Evolutionary conservation across 2,113 vertebrate species (phyloP).

Genomic region (Eulemur macaco): DNA sequence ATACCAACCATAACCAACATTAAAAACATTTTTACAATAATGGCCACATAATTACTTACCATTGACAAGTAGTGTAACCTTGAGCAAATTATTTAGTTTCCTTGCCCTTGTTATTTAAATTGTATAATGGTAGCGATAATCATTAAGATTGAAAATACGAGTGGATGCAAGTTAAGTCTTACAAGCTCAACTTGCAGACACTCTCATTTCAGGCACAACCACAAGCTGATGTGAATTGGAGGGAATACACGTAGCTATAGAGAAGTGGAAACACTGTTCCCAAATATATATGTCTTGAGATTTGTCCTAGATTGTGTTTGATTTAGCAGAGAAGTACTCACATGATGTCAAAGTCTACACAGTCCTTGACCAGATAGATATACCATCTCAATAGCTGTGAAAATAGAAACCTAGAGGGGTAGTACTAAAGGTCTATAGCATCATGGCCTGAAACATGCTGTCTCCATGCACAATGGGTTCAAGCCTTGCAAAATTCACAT

Average conservation of each 20-base stretch:
- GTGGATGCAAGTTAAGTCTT: background rate
- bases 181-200: background rate
- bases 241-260: background rate
- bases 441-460: background rate
- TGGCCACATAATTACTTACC: background rate
- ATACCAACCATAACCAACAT: background rate
- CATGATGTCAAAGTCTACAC: background rate
- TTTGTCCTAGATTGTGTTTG: background rate
- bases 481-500: background rate
- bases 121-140: background rate
- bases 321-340: background rate
- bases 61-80: background rate
- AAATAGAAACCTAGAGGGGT: background rate
- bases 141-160: background rate
- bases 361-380: background rate
- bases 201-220: background rate
- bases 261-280: background rate
- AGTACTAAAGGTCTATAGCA: background rate
- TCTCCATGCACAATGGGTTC: background rate
- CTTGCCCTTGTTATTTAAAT: background rate
- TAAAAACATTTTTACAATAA: background rate
- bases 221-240: background rate
- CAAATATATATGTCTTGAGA: background rate
- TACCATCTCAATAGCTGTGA: background rate
- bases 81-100: background rate